Percentiles rank a stretch among this genome's conserved stretches.
Evolutionary conservation across 2,888 invertebrate species (phyloP).

Genomic region (Ormyrus thymus): DNA sequence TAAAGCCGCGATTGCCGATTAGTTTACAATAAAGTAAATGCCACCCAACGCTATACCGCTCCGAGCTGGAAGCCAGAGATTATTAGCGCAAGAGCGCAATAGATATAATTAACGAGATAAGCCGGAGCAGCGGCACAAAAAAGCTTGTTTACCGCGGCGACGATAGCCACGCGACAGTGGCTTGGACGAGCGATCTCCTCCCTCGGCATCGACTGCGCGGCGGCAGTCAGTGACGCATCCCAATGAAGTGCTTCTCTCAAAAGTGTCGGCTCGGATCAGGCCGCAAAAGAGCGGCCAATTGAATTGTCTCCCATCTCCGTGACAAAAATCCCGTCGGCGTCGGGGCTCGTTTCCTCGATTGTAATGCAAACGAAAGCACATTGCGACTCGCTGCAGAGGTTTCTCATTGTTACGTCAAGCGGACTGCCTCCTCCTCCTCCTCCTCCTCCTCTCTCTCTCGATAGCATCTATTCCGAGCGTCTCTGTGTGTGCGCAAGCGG

Average conservation of each 20-base stretch:
- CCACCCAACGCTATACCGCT: background rate
- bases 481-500: no score
- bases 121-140: no score
- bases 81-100: background rate
- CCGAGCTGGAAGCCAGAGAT: background rate
- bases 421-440: constrained; percentile 1
- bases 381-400: constrained; percentile 19
- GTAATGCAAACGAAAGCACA: constrained; percentile 50
- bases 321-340: constrained; percentile 39
- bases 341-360: background rate
- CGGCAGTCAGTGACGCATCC: background rate
- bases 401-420: constrained; percentile 56
- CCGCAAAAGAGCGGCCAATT: background rate
- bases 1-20: no score
- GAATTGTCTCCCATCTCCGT: constrained; percentile 29
- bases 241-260: constrained; percentile 4
- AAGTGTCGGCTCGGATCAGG: background rate
- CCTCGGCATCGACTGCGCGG: no score
- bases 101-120: background rate
- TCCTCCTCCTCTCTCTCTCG: constrained; percentile 3
- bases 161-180: no score
- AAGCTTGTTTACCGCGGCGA: no score
- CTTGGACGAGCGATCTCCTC: no score
- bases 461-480: constrained; percentile 46
- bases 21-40: no score